These are phyloP conservation scores for Morpho achilles DNA, from an alignment of 2,888 invertebrate genomes.

Conservation along the genomic window DNA sequence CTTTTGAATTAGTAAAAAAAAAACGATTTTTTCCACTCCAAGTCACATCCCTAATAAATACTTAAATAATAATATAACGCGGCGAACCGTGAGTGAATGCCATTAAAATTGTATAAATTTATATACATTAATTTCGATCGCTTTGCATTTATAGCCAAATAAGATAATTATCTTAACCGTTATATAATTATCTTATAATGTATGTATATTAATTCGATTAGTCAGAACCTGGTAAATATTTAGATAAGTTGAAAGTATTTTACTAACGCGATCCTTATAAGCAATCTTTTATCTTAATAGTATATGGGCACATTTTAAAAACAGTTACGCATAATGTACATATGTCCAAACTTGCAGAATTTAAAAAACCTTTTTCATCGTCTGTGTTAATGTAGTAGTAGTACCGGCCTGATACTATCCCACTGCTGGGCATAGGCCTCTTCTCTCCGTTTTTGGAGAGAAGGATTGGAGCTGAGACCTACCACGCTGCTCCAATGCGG, in stretches of 20 bases:
- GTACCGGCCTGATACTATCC: too few relatives aligned
- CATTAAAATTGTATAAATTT: background rate
- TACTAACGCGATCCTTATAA: background rate
- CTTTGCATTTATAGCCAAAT: constrained; percentile 2
- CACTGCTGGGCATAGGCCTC: too few relatives aligned
- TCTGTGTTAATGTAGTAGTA: too few relatives aligned
- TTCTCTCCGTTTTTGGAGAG: too few relatives aligned
- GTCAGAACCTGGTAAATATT: constrained; percentile 4
- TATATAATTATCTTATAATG: constrained; percentile 6
- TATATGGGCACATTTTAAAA: constrained; percentile 1
- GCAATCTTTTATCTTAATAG: constrained; percentile 10
- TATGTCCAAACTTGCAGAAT: background rate
- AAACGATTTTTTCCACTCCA: too few relatives aligned
- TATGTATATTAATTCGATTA: constrained; percentile 6
- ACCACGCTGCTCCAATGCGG: too few relatives aligned
- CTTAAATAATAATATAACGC: too few relatives aligned
- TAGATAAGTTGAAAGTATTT: background rate
- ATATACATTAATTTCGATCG: constrained; percentile 2
- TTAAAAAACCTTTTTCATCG: background rate
- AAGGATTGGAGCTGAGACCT: too few relatives aligned
- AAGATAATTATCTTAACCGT: constrained; percentile 9
- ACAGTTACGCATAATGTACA: constrained; percentile 3
- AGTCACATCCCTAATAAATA: too few relatives aligned
- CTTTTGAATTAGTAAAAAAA: too few relatives aligned
- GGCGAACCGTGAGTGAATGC: too few relatives aligned